These are phyloP conservation scores for Dendrolimus kikuchii DNA, from an alignment of 1,140 invertebrate genomes.

Conservation along the genomic window DNA sequence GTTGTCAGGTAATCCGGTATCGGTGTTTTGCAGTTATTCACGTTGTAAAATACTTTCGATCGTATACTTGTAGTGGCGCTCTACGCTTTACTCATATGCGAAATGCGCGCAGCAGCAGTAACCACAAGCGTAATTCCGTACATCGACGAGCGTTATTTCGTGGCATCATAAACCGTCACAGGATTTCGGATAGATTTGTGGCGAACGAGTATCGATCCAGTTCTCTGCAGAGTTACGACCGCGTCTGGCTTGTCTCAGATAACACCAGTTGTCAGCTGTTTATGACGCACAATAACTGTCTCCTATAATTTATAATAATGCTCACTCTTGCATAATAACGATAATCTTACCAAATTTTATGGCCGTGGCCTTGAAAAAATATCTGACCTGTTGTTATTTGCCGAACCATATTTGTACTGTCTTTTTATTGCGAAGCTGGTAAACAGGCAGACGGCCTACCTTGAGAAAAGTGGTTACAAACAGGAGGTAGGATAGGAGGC, in stretches of 20 bases:
- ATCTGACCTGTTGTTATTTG: no score
- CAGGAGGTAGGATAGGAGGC: no score
- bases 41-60: no score
- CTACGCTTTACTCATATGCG: no score
- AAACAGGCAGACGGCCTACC: no score
- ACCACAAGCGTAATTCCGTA: slow-evolving; percentile 11
- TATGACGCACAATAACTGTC: slow-evolving; percentile 15
- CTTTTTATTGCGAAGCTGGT: no score
- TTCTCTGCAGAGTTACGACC: slow-evolving; percentile 15
- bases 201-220: slow-evolving; percentile 18
- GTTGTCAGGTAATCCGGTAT: no score
- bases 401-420: no score
- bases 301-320: slow-evolving; percentile 9
- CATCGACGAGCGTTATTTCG: slow-evolving; percentile 15
- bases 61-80: no score
- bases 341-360: neutral
- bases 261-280: slow-evolving; percentile 18
- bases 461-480: no score
- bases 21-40: no score
- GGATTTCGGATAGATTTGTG: slow-evolving; percentile 22
- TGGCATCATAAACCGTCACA: slow-evolving; percentile 16
- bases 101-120: slow-evolving; percentile 6
- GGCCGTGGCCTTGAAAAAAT: no score
- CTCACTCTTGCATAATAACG: slow-evolving; percentile 8
- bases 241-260: slow-evolving; percentile 22